phyloP scores from a whole-genome alignment of 2,888 invertebrate species.

The Tetranychus truncatus region DNA sequence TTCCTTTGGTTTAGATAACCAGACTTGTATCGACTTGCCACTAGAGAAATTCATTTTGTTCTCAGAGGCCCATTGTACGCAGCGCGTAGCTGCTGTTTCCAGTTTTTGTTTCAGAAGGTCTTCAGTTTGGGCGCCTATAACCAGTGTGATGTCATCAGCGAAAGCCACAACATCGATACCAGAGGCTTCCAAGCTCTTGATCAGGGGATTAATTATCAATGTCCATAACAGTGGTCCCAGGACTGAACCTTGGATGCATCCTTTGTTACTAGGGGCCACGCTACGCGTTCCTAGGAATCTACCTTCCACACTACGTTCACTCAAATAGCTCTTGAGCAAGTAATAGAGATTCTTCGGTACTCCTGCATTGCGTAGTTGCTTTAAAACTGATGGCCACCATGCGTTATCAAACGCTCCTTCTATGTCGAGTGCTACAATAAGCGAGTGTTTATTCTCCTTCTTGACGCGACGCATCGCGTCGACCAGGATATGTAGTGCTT shows the following conservation, averaged over 20 bases:
- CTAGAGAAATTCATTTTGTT: background rate
- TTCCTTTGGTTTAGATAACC: background rate
- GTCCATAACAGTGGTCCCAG: conserved; percentile 16
- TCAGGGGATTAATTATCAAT: background rate
- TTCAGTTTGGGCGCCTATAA: background rate
- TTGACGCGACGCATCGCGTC: background rate
- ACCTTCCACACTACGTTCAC: background rate
- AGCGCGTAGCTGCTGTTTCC: background rate
- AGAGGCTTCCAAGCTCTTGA: background rate
- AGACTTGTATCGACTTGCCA: background rate
- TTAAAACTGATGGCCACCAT: conserved; percentile 10
- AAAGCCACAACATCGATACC: background rate
- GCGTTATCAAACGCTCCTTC: conserved; percentile 18
- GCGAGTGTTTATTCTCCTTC: background rate
- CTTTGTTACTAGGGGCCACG: background rate
- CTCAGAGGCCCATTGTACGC: background rate
- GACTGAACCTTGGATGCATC: conserved; percentile 13
- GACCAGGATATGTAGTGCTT: background rate
- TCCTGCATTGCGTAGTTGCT: background rate
- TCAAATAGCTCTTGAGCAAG: conserved; percentile 6
- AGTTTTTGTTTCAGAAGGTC: too few relatives aligned
- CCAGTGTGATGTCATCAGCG: conserved; percentile 11
- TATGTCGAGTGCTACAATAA: conserved; percentile 15
- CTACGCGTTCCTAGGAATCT: background rate
- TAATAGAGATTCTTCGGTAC: background rate